phyloP scores from a whole-genome alignment of 1,140 invertebrate species.

The Melanaphis sacchari region DNA sequence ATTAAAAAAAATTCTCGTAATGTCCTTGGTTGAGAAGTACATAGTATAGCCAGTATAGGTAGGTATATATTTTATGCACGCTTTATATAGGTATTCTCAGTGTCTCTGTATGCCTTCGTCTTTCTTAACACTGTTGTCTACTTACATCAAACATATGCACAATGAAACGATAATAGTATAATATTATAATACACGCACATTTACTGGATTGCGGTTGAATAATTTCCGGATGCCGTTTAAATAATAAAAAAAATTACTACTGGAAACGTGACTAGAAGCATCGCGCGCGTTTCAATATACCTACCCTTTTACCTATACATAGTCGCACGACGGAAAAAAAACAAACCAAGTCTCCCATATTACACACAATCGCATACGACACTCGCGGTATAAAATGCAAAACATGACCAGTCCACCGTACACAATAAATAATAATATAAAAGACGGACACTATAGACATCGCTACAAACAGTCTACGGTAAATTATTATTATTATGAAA shows the following conservation, averaged over 20 bases:
- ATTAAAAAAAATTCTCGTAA: no score
- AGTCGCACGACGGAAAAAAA: background rate
- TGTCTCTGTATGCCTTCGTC: no score
- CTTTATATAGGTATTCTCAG: background rate
- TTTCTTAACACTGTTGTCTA: background rate
- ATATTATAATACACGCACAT: background rate
- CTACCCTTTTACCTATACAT: background rate
- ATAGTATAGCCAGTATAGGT: background rate
- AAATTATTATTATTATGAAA: background rate
- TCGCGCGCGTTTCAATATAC: background rate
- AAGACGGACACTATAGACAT: background rate
- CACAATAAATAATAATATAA: background rate
- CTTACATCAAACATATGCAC: background rate
- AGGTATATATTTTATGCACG: background rate
- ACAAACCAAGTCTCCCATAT: conserved; percentile 61
- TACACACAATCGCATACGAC: conserved; percentile 58
- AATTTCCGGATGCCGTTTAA: background rate
- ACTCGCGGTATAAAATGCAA: background rate
- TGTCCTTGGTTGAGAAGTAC: background rate
- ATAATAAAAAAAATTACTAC: background rate
- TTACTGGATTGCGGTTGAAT: background rate
- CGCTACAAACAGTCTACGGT: background rate
- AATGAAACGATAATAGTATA: background rate
- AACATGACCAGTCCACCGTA: background rate
- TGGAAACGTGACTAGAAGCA: background rate